A percentile compares a stretch with the other conserved stretches of the same genome.
phyloP scores from a whole-genome alignment of 2,797 vertebrate species.

The Stomatorhinus walkeri region DNA sequence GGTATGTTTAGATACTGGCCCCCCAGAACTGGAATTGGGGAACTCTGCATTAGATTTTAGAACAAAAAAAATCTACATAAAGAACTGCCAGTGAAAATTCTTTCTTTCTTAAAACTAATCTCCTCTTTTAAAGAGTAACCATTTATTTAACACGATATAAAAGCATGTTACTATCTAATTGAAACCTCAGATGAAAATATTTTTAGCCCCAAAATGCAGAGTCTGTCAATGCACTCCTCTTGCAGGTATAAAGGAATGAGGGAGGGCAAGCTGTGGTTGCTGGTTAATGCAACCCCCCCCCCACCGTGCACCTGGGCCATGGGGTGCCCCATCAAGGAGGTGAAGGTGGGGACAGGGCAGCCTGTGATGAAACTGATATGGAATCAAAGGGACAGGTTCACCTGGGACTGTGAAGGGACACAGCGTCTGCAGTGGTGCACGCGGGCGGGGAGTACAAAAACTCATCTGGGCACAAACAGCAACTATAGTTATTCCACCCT shows the following conservation, averaged over 20 bases:
- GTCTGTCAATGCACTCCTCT: not conserved
- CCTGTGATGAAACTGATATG: not conserved
- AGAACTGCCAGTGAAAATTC: not conserved
- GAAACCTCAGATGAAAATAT: not conserved
- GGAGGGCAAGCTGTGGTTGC: not conserved
- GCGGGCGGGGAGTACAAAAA: not conserved
- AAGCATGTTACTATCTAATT: not conserved
- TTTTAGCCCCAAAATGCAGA: not conserved
- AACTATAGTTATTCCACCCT: not conserved
- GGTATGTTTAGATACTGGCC: not conserved
- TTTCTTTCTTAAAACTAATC: not conserved
- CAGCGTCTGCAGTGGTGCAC: not conserved
- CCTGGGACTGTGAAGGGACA: slow-evolving; percentile 22
- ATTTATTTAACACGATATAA: not conserved
- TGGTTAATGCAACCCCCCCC: not conserved
- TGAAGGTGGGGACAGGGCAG: not conserved
- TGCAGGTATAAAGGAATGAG: not conserved
- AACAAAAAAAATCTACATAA: not conserved
- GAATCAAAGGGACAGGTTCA: slow-evolving; percentile 1
- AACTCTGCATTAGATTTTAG: not conserved
- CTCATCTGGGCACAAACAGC: not conserved
- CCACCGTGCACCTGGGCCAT: not conserved
- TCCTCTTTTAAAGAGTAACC: not conserved
- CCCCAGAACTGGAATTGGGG: not conserved
- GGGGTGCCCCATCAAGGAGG: not conserved